Evolutionary conservation across 2,113 vertebrate genomes (phyloP).

Genomic region (Uria lomvia): DNA sequence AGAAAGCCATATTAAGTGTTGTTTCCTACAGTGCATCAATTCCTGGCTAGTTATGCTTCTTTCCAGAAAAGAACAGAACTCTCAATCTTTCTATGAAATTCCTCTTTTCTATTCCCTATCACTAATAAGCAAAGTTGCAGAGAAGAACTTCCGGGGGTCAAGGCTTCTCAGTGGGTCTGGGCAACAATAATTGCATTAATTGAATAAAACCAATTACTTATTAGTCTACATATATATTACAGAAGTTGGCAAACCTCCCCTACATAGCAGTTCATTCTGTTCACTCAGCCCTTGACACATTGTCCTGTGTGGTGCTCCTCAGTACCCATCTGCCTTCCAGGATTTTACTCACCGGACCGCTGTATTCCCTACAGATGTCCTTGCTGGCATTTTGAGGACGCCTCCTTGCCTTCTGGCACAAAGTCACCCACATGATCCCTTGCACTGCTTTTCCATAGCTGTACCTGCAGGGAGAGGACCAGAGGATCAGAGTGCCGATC

Average conservation of each 20-base stretch:
- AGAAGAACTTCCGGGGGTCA: not conserved
- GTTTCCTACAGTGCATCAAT: not conserved
- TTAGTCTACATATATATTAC: not conserved
- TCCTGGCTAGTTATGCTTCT: not conserved
- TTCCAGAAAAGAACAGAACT: not conserved
- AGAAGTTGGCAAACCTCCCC: not conserved
- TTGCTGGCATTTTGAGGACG: not conserved
- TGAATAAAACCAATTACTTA: not conserved
- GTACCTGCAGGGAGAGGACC: constrained; percentile 43
- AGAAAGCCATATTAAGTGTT: not conserved
- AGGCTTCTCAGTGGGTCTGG: not conserved
- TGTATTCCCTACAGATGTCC: not conserved
- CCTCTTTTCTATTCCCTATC: not conserved
- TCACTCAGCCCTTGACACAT: not conserved
- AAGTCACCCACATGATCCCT: not conserved
- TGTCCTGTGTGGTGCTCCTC: not conserved
- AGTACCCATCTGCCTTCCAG: not conserved
- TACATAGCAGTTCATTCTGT: not conserved
- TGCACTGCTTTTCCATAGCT: constrained; percentile 54
- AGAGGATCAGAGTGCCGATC: not conserved
- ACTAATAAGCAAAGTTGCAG: not conserved
- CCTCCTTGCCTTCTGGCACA: constrained; percentile 46
- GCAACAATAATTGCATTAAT: not conserved
- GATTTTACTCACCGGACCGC: not conserved
- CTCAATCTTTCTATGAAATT: not conserved